A percentile compares a stretch with the other conserved stretches of the same genome.
These are phyloP conservation scores for Seira sanloemensis DNA, from an alignment of 2,888 invertebrate genomes.

Conservation along the genomic window DNA sequence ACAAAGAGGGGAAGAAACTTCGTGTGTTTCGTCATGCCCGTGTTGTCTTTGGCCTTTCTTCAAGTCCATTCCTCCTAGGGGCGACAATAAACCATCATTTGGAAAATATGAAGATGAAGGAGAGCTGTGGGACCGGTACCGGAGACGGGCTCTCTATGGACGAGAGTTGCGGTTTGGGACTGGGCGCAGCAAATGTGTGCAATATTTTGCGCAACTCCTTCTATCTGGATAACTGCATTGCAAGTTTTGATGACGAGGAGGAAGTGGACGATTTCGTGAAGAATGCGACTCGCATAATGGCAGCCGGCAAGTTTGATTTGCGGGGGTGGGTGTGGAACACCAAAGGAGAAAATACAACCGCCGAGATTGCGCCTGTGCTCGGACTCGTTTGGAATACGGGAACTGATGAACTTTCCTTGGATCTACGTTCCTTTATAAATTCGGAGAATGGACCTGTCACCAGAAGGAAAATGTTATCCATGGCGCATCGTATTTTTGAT, in stretches of 20 bases:
- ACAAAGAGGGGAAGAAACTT: neutral
- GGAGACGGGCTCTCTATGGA: slow-evolving; percentile 39
- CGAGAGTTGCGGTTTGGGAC: too few species aligned
- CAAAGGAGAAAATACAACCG: neutral
- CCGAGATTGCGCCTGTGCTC: neutral
- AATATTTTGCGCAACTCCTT: neutral
- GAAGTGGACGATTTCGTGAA: neutral
- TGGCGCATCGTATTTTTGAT: slow-evolving; percentile 37
- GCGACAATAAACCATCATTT: slow-evolving; percentile 55
- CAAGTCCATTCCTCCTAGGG: neutral
- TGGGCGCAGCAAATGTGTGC: too few species aligned
- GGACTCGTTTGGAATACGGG: slow-evolving; percentile 1
- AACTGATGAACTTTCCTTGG: neutral
- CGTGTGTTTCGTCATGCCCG: slow-evolving; percentile 66
- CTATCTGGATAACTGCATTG: slow-evolving; percentile 29
- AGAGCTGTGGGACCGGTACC: neutral
- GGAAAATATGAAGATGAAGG: slow-evolving; percentile 1
- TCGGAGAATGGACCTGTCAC: neutral
- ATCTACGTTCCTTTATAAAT: neutral
- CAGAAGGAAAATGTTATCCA: slow-evolving; percentile 25
- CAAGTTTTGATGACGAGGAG: neutral
- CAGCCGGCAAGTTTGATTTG: neutral
- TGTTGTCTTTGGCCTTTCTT: slow-evolving; percentile 69
- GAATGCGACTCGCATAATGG: neutral
- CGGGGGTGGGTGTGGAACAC: slow-evolving; percentile 12